A percentile compares a stretch with the other conserved stretches of the same genome.
phyloP scores from a whole-genome alignment of 2,888 invertebrate genomes.

The Idaea dimidiata region DNA sequence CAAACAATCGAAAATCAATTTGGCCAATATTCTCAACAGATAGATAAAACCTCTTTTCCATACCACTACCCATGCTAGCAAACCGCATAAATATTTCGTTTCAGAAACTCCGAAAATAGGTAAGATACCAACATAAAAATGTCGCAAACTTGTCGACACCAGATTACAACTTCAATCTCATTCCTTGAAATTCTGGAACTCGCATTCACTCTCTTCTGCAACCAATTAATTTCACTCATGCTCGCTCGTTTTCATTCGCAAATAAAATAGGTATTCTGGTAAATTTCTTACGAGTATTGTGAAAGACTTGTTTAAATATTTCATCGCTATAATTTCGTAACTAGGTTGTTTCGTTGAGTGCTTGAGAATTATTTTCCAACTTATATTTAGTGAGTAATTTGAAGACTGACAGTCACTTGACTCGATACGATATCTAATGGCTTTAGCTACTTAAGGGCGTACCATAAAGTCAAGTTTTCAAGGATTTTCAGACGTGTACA shows the following conservation, averaged over 20 bases:
- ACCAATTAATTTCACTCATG: not conserved
- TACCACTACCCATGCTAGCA: not conserved
- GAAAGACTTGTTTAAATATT: not conserved
- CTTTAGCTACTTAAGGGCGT: not conserved
- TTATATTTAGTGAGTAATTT: not conserved
- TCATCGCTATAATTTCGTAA: not conserved
- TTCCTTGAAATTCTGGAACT: not conserved
- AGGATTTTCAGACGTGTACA: too few species aligned
- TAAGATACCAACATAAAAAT: not conserved
- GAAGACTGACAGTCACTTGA: not conserved
- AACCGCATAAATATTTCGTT: not conserved
- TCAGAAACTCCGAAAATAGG: not conserved
- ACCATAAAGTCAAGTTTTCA: too few species aligned
- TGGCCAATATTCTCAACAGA: not conserved
- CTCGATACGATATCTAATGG: not conserved
- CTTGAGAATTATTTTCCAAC: not conserved
- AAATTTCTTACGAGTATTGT: not conserved
- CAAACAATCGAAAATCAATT: not conserved
- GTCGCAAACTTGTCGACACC: not conserved
- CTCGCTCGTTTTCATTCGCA: constrained; percentile 1
- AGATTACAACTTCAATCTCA: constrained; percentile 1
- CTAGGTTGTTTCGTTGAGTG: not conserved
- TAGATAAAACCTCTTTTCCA: not conserved
- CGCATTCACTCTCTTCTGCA: not conserved
- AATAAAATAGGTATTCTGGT: not conserved